phyloP scores from a whole-genome alignment of 2,797 vertebrate species.

The Acomys russatus region DNA sequence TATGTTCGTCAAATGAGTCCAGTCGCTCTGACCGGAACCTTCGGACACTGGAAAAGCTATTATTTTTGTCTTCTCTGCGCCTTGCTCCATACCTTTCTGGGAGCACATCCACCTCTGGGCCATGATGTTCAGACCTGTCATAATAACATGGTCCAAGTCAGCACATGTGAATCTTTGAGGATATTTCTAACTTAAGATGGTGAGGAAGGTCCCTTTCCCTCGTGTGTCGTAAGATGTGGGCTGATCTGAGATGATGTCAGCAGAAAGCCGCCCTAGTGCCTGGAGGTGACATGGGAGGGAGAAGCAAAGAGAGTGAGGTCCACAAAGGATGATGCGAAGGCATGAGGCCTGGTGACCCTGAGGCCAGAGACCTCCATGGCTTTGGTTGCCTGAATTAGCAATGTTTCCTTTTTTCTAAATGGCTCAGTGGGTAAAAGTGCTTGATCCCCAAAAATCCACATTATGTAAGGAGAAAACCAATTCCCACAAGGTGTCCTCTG shows the following conservation, averaged over 20 bases:
- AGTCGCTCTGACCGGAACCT: neutral
- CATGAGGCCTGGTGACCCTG: neutral
- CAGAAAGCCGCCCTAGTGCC: neutral
- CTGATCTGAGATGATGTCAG: neutral
- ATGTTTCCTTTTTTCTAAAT: neutral
- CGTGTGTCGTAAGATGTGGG: neutral
- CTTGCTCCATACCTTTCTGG: neutral
- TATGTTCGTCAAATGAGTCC: neutral
- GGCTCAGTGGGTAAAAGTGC: neutral
- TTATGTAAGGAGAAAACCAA: neutral
- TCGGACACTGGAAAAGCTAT: neutral
- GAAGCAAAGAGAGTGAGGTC: neutral
- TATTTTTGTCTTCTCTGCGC: neutral
- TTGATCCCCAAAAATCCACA: neutral
- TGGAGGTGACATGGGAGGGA: neutral
- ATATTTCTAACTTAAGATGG: neutral
- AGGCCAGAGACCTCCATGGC: neutral
- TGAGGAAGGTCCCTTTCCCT: neutral
- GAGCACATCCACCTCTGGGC: too few species aligned
- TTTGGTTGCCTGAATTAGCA: neutral
- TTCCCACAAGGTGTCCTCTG: neutral
- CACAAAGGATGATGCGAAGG: fast-evolving
- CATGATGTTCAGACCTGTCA: neutral
- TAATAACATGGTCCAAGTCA: neutral
- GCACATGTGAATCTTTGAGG: neutral